Evolutionary conservation across 2,797 vertebrate species (phyloP), one percentile per base, ranked within the genome.

Genomic region (Anas bahamensis): DNA sequence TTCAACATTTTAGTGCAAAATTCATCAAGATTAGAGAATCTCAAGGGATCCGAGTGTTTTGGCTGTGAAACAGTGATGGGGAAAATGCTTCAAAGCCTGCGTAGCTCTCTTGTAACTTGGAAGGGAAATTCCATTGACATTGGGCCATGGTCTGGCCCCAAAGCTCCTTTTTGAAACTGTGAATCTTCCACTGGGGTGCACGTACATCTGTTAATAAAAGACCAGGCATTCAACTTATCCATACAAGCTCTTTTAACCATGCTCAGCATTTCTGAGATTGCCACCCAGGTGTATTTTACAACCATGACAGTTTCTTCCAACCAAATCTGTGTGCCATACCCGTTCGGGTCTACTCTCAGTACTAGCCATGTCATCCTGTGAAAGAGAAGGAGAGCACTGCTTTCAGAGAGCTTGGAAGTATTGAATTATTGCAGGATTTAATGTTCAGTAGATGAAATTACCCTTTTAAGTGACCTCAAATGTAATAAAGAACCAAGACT

Each of bases 381-480:
- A 18, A 90, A 94, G 17, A 89, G 53, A 11, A 87, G 60, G 44
- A 74, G 46, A 72, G 8, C 18, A 10, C 18, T 70, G 44, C 81
- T 87, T 95, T 83, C 81, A 76, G 9, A 60, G 63, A 64, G 57
- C 89, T 89, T 82, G 70, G 59, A 90, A 86, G 33, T 46, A 87
- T 74, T 96, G 91, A 96, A 94, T 95, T 94, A 96, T 94, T 87
- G 75, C 81, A 86, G 81, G 88, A 76, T 94, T 95, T 96, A 89
- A 88, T 76, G 83, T 88, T 94, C 63, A 68, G 88, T 89, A 83
- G 88, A 92, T 95, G 46, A 94, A 96, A 95, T 96, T 96, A 94
- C 86, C 91, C 95, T 95, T 95, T 94, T 71, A 81, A 83, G 96
- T 96, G 96, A 95, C 95, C 96, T 96, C 91, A 85, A 90, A 92